phyloP scores from a whole-genome alignment of 2,113 vertebrate genomes.

The Bufo bufo region DNA sequence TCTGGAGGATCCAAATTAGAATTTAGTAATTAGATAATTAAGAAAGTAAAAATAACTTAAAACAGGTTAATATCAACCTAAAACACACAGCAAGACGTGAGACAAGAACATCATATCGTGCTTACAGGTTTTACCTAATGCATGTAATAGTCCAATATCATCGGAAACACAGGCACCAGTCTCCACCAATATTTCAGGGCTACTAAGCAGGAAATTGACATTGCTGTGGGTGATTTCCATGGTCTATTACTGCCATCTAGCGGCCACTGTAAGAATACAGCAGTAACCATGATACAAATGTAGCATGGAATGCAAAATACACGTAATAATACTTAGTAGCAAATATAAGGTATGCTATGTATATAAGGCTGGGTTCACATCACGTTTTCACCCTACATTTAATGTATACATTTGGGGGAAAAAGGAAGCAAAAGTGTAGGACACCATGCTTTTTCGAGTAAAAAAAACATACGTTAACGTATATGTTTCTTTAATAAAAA shows the following conservation, averaged over 20 bases:
- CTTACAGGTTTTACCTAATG: background rate
- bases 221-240: background rate
- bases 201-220: background rate
- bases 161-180: background rate
- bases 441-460: too few relatives aligned
- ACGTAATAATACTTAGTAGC: too few relatives aligned
- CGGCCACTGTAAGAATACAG: background rate
- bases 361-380: too few relatives aligned
- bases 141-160: background rate
- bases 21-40: background rate
- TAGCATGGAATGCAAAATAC: too few relatives aligned
- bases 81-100: background rate
- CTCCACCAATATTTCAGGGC: background rate
- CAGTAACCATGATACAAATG: background rate
- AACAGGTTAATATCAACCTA: background rate
- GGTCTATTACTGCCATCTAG: constrained; percentile 23
- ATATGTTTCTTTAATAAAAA: too few relatives aligned
- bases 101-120: background rate
- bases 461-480: too few relatives aligned
- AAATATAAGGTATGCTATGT: too few relatives aligned
- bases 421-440: too few relatives aligned
- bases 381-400: too few relatives aligned
- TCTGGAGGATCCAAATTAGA: background rate
- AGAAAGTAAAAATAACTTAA: background rate
- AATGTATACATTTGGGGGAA: too few relatives aligned